These are phyloP conservation scores for Oriolus oriolus DNA, from an alignment of 2,113 vertebrate species.

Conservation along the genomic window DNA sequence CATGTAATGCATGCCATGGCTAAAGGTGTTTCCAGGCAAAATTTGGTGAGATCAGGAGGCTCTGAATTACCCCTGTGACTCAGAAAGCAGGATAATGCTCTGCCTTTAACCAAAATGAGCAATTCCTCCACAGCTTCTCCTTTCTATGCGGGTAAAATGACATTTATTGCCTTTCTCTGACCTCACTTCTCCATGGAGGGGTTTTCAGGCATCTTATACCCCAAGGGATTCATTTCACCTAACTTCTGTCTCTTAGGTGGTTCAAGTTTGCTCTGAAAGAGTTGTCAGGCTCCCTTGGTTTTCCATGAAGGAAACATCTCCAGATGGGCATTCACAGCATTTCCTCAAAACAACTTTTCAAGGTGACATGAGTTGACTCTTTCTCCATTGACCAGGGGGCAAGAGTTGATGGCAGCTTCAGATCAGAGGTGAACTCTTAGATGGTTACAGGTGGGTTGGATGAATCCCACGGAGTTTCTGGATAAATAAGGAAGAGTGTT, in stretches of 20 bases:
- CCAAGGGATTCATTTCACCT: not conserved
- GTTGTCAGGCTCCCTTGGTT: not conserved
- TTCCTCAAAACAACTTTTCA: not conserved
- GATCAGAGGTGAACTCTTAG: not conserved
- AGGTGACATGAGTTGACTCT: not conserved
- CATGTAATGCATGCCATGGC: fast-evolving
- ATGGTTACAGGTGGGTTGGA: not conserved
- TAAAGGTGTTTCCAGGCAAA: not conserved
- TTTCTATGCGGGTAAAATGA: not conserved
- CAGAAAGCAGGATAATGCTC: not conserved
- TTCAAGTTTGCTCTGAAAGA: not conserved
- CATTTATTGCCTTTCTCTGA: not conserved
- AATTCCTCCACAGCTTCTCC: not conserved
- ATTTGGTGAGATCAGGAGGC: not conserved
- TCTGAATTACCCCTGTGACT: fast-evolving
- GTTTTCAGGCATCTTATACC: not conserved
- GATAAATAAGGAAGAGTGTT: not conserved
- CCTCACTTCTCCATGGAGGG: not conserved
- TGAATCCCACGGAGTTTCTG: not conserved
- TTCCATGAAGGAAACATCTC: not conserved
- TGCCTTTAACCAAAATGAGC: not conserved
- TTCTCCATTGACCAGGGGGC: not conserved
- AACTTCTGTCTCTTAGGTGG: not conserved
- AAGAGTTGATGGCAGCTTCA: not conserved
- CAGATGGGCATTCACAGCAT: not conserved